Evolutionary conservation across 2,888 invertebrate species (phyloP), one percentile per base, ranked within the genome.

Genomic region (Callinectes sapidus): DNA sequence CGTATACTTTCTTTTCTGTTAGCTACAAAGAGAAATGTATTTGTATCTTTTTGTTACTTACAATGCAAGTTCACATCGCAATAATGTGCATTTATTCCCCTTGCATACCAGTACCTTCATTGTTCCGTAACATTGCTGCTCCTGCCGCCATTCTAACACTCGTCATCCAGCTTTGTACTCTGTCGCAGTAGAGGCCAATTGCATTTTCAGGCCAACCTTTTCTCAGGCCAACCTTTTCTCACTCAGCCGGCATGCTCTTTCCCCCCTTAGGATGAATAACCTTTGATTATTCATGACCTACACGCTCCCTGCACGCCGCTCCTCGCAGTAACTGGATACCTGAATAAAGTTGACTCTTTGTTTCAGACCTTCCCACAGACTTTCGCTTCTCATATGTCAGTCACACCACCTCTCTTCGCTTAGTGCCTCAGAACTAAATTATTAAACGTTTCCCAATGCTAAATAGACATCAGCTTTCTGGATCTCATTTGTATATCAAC

Each of bases 301-400:
- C 61, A 61, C 61, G 61, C 18, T 71, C 71, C 71, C 71, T 71
- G 71, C 61, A 71, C 71, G n/a, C 28, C 71, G 71, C 71, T 71
- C 71, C n/a, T 28, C 71, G 28, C n/a, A 5, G 71, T 71, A 71
- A 71, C 71, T n/a, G n/a, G 71, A 71, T 28, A 71, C 28, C 71
- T n/a, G 23, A 10, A 28, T 71, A 71, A 71, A 71, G 71, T 71
- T 71, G 71, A 71, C 71, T 71, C 71, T 23, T 61, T 71, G 71
- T 28, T 71, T 28, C 71, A 71, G 28, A 71, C 71, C 28, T 71
- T 71, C 71, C 71, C 71, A 28, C 23, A 71, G 71, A 71, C n/a
- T 71, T 28, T 71, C 71, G 71, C 71, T 28, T 71, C 71, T 28
- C 28, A 13, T 1, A n/a, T 71, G 71, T 28, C 71, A 28, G 18